These are phyloP conservation scores for Lanistes nyassanus DNA, from an alignment of 1,140 invertebrate genomes.

Conservation along the genomic window DNA sequence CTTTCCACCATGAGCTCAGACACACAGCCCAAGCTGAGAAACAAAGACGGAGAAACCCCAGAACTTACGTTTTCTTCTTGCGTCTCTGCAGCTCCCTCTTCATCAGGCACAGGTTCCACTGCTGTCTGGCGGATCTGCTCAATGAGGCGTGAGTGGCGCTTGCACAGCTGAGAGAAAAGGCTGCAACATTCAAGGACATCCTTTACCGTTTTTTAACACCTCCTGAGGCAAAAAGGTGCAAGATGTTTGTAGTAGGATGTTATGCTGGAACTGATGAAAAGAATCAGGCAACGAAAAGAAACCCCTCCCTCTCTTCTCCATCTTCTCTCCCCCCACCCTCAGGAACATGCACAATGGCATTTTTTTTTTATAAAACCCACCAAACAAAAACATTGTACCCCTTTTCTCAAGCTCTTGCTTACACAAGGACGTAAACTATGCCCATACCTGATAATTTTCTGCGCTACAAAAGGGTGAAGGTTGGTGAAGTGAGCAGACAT, in stretches of 20 bases:
- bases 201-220: too few species aligned
- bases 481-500: constrained; percentile 95
- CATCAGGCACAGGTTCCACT: constrained; percentile 13
- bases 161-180: constrained; percentile 63
- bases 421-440: neutral
- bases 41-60: constrained; percentile 76
- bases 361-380: too few species aligned
- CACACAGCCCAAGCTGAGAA: constrained; percentile 78
- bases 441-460: constrained; percentile 79
- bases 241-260: too few species aligned
- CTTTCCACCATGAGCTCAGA: too few species aligned
- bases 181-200: constrained; percentile 40
- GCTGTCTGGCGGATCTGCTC: constrained; percentile 56
- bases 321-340: neutral
- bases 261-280: too few species aligned
- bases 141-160: constrained; percentile 58
- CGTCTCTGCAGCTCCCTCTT: constrained; percentile 39
- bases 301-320: too few species aligned
- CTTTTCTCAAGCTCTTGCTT: too few species aligned
- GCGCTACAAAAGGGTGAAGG: constrained; percentile 95
- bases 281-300: constrained; percentile 21
- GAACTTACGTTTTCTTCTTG: constrained; percentile 52
- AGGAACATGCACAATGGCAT: too few species aligned
- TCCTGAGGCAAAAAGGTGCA: too few species aligned
- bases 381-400: too few species aligned